Percentiles rank a stretch among this genome's conserved stretches.
Conservation (phyloP, 2,888 invertebrate genomes). For the Halictus quadricinctus region DNA sequence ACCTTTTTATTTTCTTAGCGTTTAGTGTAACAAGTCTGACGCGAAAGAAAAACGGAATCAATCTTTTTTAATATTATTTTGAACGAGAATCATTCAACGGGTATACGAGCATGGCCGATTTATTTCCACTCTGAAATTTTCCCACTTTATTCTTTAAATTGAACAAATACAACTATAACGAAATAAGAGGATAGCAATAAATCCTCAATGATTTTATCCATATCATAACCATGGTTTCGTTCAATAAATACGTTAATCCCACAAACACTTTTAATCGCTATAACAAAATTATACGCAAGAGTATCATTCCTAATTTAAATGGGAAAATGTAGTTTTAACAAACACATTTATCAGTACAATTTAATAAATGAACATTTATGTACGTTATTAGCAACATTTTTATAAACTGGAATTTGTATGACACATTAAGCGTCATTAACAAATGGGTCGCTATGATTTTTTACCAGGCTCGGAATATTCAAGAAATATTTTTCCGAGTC, state of each 20-base stretch:
- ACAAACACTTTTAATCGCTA: background rate
- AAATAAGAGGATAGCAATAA: background rate
- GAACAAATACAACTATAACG: background rate
- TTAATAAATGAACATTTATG: background rate
- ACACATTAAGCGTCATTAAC: no score
- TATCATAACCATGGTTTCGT: background rate
- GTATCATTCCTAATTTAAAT: background rate
- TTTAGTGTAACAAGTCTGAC: background rate
- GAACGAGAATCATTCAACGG: background rate
- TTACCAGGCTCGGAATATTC: no score
- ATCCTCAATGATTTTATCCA: background rate
- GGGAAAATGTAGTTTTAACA: background rate
- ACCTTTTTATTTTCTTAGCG: background rate
- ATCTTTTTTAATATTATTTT: background rate
- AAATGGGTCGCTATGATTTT: no score
- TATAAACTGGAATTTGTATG: background rate
- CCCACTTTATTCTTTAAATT: no score
- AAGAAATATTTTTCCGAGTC: no score
- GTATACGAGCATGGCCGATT: background rate
- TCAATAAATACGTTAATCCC: background rate
- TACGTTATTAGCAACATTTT: background rate
- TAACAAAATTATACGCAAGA: background rate
- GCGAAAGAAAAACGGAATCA: background rate
- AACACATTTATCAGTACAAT: background rate
- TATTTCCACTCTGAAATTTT: no score